A percentile compares a stretch with the other conserved stretches of the same genome.
Evolutionary conservation across 2,888 invertebrate species (phyloP).

Genomic region (Leptinotarsa tumamoca): DNA sequence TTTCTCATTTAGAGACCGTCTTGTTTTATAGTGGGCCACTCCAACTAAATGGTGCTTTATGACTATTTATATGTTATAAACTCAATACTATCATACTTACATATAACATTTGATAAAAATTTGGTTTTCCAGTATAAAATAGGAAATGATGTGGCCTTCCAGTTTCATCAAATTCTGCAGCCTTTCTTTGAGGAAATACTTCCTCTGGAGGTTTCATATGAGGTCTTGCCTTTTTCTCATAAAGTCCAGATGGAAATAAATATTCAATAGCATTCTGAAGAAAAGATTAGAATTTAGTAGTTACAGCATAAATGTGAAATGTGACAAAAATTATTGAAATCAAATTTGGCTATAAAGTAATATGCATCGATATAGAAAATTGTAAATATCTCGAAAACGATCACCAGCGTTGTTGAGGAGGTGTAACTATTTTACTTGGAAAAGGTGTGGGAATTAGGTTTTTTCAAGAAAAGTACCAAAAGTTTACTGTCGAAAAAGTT

Average conservation of each 20-base stretch:
- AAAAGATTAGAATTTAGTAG: neutral
- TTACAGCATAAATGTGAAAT: neutral
- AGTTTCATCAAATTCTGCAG: constrained; percentile 89
- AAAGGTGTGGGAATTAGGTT: too few relatives aligned
- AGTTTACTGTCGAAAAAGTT: too few relatives aligned
- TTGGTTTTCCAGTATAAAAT: constrained; percentile 92
- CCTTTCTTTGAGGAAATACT: constrained; percentile 85
- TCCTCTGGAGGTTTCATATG: constrained; percentile 90
- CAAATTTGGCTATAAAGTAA: too few relatives aligned
- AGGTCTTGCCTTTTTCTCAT: constrained; percentile 86
- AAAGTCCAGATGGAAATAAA: constrained; percentile 95
- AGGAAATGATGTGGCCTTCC: constrained; percentile 92
- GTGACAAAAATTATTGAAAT: too few relatives aligned
- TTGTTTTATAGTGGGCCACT: too few relatives aligned
- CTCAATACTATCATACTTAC: constrained; percentile 69
- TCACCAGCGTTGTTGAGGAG: too few relatives aligned
- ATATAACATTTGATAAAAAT: constrained; percentile 85
- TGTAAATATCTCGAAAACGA: too few relatives aligned
- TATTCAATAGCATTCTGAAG: constrained; percentile 88
- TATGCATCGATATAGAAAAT: too few relatives aligned
- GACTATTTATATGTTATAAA: neutral
- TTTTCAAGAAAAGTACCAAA: too few relatives aligned
- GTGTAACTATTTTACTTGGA: too few relatives aligned
- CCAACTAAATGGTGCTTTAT: neutral
- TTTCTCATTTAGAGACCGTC: too few relatives aligned